Evolutionary conservation across 2,888 invertebrate species (phyloP), one percentile per base, ranked within the genome.

Genomic region (Ectemnius cavifrons): DNA sequence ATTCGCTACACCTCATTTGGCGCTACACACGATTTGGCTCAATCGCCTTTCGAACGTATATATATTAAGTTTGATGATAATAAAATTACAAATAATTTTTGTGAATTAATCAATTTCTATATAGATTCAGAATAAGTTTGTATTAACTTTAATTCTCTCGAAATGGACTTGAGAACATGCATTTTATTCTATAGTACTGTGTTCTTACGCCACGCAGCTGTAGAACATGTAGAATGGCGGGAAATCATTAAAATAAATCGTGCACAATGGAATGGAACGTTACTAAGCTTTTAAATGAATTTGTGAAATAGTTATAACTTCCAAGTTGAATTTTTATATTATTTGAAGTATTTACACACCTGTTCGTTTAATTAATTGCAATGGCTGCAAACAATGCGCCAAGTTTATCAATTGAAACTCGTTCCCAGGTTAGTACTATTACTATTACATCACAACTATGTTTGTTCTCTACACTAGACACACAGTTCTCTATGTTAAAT

Each of bases 401-500:
- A 16, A 52, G 8, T 16, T 4, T 52, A 52, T 52, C 16, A 14
- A 52, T 37, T 37, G 37, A 37, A 37, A 37, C 37, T 37, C 37
- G 37, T 11, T 37, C 37, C 11, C 37, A 37, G 37, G 37, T 37
- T 37, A 37, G 37, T 37, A 4, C 52, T 52, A 5, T 16, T 52
- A 52, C 14, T 16, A 52, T 52, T 52, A 52, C 52, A 52, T 52
- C 52, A 52, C 2, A 14, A 16, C n/a, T n/a, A 0, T 52, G n/a
- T 52, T 16, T 52, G 2, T 52, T 52, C 16, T 52, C 52, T 16
- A 52, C 37, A 11, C 37, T 4, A 37, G 37, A 6, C 5, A 1
- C 37, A 37, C 52, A 14, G 16, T 52, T 52, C n/a, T 52, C n/a
- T 52, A 52, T 52, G n/a, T 49, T 11, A 63, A 49, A 58, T 61